Evolutionary conservation across 2,113 vertebrate genomes (phyloP).

Genomic region (Galeopterus variegatus): DNA sequence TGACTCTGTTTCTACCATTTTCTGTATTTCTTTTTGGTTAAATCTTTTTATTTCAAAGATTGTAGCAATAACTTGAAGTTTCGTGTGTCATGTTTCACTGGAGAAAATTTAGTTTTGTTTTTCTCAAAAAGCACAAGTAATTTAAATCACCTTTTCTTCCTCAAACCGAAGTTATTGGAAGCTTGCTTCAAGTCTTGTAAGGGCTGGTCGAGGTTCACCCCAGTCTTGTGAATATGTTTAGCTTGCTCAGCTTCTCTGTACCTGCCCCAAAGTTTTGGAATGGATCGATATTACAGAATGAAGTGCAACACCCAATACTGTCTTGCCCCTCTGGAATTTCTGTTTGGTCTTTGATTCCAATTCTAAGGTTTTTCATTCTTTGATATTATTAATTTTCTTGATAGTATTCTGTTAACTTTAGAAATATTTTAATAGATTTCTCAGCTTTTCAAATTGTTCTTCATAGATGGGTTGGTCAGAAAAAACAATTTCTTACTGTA

Average conservation of each 20-base stretch:
- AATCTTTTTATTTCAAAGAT: background rate
- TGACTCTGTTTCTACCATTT: background rate
- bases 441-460: background rate
- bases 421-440: background rate
- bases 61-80: background rate
- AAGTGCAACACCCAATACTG: background rate
- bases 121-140: background rate
- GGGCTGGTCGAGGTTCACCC: background rate
- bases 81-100: background rate
- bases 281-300: background rate
- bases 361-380: background rate
- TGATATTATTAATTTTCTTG: background rate
- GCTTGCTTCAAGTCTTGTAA: background rate
- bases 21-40: background rate
- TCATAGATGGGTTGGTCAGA: background rate
- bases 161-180: background rate
- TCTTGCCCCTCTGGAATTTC: background rate
- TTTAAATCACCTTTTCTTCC: background rate
- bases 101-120: background rate
- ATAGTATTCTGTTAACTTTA: background rate
- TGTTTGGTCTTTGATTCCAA: background rate
- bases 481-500: background rate
- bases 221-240: background rate
- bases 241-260: background rate
- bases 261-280: background rate